Evolutionary conservation across 2,888 invertebrate genomes (phyloP), one percentile per base, ranked within the genome.

Genomic region (Scaptomyza reducta): DNA sequence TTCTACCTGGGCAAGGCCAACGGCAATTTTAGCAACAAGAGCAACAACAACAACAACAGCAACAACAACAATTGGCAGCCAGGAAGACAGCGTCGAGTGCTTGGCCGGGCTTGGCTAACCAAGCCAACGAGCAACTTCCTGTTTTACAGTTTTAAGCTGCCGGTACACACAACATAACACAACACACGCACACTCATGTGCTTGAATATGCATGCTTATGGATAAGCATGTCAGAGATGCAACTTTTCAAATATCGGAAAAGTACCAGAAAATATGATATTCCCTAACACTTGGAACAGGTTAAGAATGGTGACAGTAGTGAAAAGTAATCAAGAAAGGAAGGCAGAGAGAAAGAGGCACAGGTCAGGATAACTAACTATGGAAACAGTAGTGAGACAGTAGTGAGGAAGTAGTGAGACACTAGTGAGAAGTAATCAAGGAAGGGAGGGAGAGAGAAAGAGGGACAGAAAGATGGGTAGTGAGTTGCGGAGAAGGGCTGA

Each of bases 41-140:
- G 18, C 31, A 14, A 18, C 5, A 47, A 13, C 42, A 42, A 42
- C 31, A 60, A 13, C 42, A 42, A 42, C 31, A 60, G 25, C 50
- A 62, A 18, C 46, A 56, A 27, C 44, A 56, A 58, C 55, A 53
- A 68, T 63, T 47, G 63, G 50, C 42, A 61, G 55, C 38, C 68
- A 54, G 65, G 81, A 71, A 80, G 78, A 81, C 65, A 77, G 60
- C 59, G 78, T 77, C 75, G 81, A 77, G 78, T 76, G 54, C 70
- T 68, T 72, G 79, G 79, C 70, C 65, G 76, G 74, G 83, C 88
- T 85, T 83, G 86, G 80, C 74, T 83, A 87, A 74, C 88, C 83
- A 83, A 85, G 88, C 83, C 88, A 83, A 83, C 83, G 74, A 88
- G 86, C 79, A 83, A 87, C 88, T 88, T 83, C 83, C 83, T 83